phyloP scores from a whole-genome alignment of 2,797 vertebrate species.

The Periophthalmus magnuspinnatus region DNA sequence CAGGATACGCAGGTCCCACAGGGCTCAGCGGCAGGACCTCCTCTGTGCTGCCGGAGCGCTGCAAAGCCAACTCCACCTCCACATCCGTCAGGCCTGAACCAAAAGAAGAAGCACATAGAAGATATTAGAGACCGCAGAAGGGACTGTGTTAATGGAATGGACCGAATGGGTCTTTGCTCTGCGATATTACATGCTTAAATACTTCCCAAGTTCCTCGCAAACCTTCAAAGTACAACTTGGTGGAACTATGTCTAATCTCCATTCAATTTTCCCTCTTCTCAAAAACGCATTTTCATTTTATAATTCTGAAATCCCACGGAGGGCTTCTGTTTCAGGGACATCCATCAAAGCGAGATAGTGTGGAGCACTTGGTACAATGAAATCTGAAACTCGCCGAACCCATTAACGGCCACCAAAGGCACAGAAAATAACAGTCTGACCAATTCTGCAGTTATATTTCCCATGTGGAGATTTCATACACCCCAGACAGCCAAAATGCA shows the following conservation, averaged over 20 bases:
- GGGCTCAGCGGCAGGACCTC: constrained; percentile 76
- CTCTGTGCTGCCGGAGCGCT: constrained; percentile 86
- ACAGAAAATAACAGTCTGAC: constrained; percentile 80
- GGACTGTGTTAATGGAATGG: constrained; percentile 47
- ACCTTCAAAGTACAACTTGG: constrained; percentile 65
- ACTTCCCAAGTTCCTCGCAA: constrained; percentile 60
- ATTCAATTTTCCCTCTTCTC: constrained; percentile 57
- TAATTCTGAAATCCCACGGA: constrained; percentile 62
- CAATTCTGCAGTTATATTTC: constrained; percentile 83
- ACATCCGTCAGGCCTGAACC: constrained; percentile 90
- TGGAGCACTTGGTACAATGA: constrained; percentile 69
- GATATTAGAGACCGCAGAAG: constrained; percentile 11
- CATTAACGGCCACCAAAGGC: constrained; percentile 81
- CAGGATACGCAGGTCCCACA: constrained; percentile 63
- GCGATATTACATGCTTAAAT: constrained; percentile 56
- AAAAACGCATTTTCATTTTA: constrained; percentile 69
- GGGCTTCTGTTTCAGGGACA: constrained; percentile 58
- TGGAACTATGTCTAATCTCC: constrained; percentile 57
- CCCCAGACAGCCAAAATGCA: constrained; percentile 83
- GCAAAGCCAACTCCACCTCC: constrained; percentile 95
- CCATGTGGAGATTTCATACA: constrained; percentile 82
- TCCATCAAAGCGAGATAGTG: constrained; percentile 61
- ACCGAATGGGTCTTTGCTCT: constrained; percentile 47
- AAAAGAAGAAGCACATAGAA: constrained; percentile 34
- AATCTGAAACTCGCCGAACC: constrained; percentile 70